phyloP scores from a whole-genome alignment of 2,113 vertebrate genomes.

The Callithrix jacchus region DNA sequence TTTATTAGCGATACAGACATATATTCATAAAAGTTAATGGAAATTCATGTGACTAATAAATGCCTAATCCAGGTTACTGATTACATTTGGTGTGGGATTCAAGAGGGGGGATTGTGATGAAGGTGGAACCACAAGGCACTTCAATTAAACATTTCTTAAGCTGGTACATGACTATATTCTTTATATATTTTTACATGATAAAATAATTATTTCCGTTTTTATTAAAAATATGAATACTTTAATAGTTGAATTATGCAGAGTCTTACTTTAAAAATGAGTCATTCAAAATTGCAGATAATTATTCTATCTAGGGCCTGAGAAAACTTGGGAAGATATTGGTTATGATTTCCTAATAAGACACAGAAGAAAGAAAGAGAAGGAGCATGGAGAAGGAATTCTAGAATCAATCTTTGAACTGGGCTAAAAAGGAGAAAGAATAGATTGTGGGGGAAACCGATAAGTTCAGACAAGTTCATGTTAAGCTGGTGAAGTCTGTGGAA shows the following conservation, averaged over 20 bases:
- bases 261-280: background rate
- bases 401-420: background rate
- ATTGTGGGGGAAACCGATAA: background rate
- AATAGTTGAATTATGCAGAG: background rate
- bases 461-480: background rate
- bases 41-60: background rate
- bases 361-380: background rate
- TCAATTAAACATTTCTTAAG: background rate
- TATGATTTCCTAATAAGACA: background rate
- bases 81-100: background rate
- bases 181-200: background rate
- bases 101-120: background rate
- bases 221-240: constrained; percentile 6
- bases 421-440: background rate
- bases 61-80: background rate
- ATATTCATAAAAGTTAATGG: background rate
- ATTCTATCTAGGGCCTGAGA: background rate
- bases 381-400: background rate
- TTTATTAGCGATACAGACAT: background rate
- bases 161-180: background rate
- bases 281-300: background rate
- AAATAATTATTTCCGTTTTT: background rate
- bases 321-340: background rate
- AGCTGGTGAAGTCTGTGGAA: background rate
- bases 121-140: background rate